Conservation (phyloP, 2,888 invertebrate species). For the Mesoligia furuncula region DNA sequence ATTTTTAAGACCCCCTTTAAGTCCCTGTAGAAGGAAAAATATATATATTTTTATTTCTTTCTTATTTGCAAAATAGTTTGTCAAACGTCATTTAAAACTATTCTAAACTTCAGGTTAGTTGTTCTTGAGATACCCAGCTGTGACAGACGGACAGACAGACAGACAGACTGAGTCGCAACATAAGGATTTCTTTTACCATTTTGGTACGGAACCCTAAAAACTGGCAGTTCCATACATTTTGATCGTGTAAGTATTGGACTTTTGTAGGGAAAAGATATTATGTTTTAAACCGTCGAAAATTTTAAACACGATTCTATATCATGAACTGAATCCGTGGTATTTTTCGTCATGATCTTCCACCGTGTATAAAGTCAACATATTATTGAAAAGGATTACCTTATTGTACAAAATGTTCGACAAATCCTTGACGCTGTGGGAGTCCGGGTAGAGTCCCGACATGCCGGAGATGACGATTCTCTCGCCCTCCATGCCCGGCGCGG, state of each 20-base stretch:
- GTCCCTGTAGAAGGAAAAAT: too few relatives aligned
- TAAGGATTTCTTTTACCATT: too few relatives aligned
- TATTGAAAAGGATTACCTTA: slow-evolving; percentile 68
- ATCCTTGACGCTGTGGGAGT: slow-evolving; percentile 64
- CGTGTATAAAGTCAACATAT: not conserved
- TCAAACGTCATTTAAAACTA: too few relatives aligned
- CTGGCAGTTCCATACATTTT: not conserved
- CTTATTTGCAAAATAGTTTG: too few relatives aligned
- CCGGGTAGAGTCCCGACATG: slow-evolving; percentile 73
- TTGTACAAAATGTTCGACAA: slow-evolving; percentile 75
- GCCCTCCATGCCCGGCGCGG: slow-evolving; percentile 17
- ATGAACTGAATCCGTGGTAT: not conserved
- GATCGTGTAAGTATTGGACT: not conserved
- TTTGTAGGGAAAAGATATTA: not conserved
- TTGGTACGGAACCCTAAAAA: not conserved
- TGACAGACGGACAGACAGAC: too few relatives aligned
- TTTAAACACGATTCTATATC: not conserved
- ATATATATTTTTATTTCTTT: too few relatives aligned
- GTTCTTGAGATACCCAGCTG: too few relatives aligned
- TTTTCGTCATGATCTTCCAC: not conserved
- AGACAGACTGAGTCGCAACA: too few relatives aligned
- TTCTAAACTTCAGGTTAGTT: too few relatives aligned
- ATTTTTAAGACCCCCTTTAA: too few relatives aligned
- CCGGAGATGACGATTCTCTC: slow-evolving; percentile 66
- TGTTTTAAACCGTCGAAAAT: too few relatives aligned